A percentile compares a stretch with the other conserved stretches of the same genome.
Evolutionary conservation across 2,113 vertebrate genomes (phyloP).

Genomic region (Rhea pennata): DNA sequence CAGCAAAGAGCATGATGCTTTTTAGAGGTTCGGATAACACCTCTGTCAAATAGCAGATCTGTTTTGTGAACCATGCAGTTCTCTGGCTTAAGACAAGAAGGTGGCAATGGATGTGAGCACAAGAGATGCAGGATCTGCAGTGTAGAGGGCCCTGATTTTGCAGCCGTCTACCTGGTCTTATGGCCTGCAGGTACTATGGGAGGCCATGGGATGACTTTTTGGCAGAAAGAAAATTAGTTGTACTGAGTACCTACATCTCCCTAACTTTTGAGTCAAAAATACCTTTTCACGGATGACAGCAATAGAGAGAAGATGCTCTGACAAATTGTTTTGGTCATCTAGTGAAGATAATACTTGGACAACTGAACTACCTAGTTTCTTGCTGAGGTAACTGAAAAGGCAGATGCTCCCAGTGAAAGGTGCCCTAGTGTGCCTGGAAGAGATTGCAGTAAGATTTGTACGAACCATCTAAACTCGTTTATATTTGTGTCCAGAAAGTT

Average conservation of each 20-base stretch:
- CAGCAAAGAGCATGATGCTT: background rate
- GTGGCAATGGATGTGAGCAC: background rate
- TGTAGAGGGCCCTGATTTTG: background rate
- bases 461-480: background rate
- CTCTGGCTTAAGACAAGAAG: background rate
- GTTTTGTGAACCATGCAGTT: background rate
- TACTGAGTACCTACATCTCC: background rate
- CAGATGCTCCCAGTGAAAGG: background rate
- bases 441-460: background rate
- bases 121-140: background rate
- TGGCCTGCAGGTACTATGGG: background rate
- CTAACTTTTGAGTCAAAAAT: background rate
- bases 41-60: background rate
- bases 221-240: background rate
- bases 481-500: constrained; percentile 1
- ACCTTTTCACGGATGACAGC: background rate
- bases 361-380: background rate
- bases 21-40: background rate
- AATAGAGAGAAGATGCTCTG: background rate
- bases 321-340: background rate
- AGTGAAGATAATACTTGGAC: background rate
- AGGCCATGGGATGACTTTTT: background rate
- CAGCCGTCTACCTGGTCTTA: background rate
- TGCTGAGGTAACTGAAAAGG: background rate
- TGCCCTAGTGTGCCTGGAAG: background rate